These are phyloP conservation scores for Melanotaenia parkinsoni DNA, from an alignment of 2,797 vertebrate species.

Conservation along the genomic window DNA sequence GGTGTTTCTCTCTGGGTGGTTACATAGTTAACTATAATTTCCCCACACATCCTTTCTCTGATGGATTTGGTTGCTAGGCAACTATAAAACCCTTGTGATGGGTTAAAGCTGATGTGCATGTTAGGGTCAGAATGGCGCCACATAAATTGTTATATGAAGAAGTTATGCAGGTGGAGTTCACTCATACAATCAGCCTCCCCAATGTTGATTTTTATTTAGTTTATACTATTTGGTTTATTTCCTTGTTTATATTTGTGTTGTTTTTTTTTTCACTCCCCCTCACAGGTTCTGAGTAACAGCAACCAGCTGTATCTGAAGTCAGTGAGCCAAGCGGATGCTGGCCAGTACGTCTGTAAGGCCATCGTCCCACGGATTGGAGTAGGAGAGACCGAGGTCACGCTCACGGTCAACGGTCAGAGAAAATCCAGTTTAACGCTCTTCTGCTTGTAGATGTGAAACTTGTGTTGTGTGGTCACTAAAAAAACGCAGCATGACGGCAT, in stretches of 20 bases:
- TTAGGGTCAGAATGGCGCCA: conserved; percentile 28
- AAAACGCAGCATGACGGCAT: conserved; percentile 13
- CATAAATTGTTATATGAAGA: neutral
- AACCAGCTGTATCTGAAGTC: conserved; percentile 90
- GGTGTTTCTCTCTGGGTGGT: conserved; percentile 30
- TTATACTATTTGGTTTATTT: conserved; percentile 21
- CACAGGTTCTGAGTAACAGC: conserved; percentile 93
- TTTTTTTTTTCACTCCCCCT: neutral
- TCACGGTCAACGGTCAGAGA: conserved; percentile 89
- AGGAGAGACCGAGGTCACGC: conserved; percentile 90
- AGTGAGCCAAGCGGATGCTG: conserved; percentile 89
- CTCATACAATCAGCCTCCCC: neutral
- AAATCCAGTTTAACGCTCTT: conserved; percentile 20
- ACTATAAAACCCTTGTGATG: conserved; percentile 52
- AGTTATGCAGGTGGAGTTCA: neutral
- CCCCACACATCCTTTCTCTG: conserved; percentile 13
- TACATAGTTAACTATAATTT: conserved; percentile 50
- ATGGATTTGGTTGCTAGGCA: conserved; percentile 59
- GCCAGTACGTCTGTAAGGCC: conserved; percentile 92
- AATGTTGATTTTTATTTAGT: conserved; percentile 32
- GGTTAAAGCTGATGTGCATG: conserved; percentile 40
- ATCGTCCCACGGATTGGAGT: conserved; percentile 93
- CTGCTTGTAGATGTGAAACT: conserved; percentile 17
- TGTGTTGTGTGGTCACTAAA: conserved; percentile 19
- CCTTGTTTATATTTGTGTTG: conserved; percentile 43